Conservation (phyloP, 2,113 vertebrate species). For the Paradoxurus hermaphroditus region DNA sequence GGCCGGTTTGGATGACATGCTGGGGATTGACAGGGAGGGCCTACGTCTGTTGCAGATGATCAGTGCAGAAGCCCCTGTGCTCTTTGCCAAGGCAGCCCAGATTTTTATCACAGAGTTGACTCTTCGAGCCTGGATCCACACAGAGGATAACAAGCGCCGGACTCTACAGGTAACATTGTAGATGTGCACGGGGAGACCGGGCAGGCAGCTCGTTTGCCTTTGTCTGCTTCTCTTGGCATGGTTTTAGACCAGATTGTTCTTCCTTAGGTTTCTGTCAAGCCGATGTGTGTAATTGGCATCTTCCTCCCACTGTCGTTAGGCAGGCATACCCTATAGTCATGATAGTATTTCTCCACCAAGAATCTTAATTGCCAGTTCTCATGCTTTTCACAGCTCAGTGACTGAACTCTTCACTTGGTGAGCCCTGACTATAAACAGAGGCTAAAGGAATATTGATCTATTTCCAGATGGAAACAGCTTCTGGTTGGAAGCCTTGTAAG, state of each 20-base stretch:
- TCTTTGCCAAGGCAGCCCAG: conserved; percentile 98
- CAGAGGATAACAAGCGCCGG: conserved; percentile 97
- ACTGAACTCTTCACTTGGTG: not conserved
- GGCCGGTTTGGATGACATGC: not conserved
- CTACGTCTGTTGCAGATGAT: conserved; percentile 90
- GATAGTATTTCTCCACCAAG: conserved; percentile 6
- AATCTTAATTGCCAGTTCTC: conserved; percentile 25
- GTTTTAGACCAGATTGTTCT: not conserved
- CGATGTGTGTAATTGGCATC: not conserved
- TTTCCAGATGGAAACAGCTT: conserved; percentile 38
- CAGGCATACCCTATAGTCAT: not conserved
- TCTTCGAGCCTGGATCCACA: conserved; percentile 98
- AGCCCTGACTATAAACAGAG: not conserved
- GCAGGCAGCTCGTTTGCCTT: not conserved
- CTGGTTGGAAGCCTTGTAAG: conserved; percentile 4
- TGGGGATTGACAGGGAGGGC: conserved; percentile 34
- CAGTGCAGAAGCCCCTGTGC: conserved; percentile 96
- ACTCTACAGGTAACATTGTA: conserved; percentile 92
- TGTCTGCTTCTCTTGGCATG: not conserved
- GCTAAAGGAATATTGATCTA: not conserved
- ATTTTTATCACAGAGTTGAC: conserved; percentile 99
- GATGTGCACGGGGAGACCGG: not conserved
- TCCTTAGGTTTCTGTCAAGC: not conserved
- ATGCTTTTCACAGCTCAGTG: conserved; percentile 46
- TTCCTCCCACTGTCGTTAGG: not conserved